Conservation (phyloP, 2,888 invertebrate genomes). For the Thera obeliscata region DNA sequence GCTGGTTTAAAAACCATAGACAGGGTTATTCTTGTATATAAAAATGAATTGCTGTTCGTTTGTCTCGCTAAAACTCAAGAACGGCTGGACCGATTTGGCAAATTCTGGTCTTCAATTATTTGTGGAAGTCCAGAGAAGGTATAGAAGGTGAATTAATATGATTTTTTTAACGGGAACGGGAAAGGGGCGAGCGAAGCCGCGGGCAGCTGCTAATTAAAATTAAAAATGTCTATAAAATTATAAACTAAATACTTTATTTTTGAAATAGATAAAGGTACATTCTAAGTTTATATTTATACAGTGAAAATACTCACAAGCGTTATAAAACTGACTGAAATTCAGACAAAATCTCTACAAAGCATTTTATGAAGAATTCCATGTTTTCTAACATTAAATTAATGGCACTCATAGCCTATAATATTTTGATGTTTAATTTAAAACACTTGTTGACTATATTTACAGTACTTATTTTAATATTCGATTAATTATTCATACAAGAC, state of each 20-base stretch:
- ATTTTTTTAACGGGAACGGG: no score
- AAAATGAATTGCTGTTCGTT: no score
- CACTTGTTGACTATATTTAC: constrained; percentile 41
- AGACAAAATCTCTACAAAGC: constrained; percentile 33
- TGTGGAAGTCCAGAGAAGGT: no score
- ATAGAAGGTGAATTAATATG: no score
- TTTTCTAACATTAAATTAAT: constrained; percentile 55
- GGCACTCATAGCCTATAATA: constrained; percentile 82
- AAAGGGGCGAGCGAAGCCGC: no score
- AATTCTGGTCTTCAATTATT: no score
- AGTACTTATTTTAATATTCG: constrained; percentile 19
- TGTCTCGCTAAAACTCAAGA: no score
- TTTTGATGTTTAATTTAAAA: constrained; percentile 48
- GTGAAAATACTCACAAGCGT: constrained; percentile 34
- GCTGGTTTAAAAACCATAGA: no score
- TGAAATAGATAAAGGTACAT: constrained; percentile 37
- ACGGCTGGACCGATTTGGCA: no score
- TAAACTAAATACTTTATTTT: constrained; percentile 31
- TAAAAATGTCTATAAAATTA: constrained; percentile 3
- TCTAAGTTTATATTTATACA: constrained; percentile 35
- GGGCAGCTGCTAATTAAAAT: no score
- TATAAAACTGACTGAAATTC: constrained; percentile 35
- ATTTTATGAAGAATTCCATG: constrained; percentile 23
- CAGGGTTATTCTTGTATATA: no score
- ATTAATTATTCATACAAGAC: constrained; percentile 14